phyloP scores from a whole-genome alignment of 2,888 invertebrate genomes.

The Latrodectus elegans region DNA sequence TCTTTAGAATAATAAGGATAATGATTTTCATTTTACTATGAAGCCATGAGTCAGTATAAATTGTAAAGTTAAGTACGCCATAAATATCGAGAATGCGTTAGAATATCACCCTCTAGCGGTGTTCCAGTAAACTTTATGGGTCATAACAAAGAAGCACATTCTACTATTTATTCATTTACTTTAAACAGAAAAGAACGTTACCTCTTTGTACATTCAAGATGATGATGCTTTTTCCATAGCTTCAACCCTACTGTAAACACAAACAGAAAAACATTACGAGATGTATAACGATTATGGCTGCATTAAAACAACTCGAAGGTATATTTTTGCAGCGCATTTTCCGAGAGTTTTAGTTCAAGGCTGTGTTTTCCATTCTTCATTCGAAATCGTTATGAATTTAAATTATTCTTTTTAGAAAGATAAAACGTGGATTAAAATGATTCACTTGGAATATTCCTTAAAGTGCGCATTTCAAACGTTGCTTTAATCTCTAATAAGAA shows the following conservation, averaged over 20 bases:
- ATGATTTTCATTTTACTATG: not conserved
- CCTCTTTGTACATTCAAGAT: no score
- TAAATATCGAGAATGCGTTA: not conserved
- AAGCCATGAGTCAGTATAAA: not conserved
- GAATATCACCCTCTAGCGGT: conserved; percentile 1
- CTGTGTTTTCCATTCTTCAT: no score
- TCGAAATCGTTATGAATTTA: no score
- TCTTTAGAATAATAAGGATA: not conserved
- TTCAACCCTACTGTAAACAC: no score
- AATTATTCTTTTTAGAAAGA: no score
- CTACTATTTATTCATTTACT: not conserved
- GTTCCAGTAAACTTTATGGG: not conserved
- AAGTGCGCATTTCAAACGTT: no score
- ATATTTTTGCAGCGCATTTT: no score
- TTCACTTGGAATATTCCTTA: no score
- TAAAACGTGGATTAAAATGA: no score
- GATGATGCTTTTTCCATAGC: no score
- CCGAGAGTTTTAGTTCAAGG: no score
- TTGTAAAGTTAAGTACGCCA: conserved; percentile 1
- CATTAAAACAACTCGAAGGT: not conserved
- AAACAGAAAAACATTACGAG: not conserved
- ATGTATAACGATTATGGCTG: not conserved
- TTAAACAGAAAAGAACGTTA: not conserved
- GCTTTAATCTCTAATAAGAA: no score
- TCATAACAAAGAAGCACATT: conserved; percentile 1